These are phyloP conservation scores for Melinaea menophilus DNA, from an alignment of 2,888 invertebrate species.

Conservation along the genomic window DNA sequence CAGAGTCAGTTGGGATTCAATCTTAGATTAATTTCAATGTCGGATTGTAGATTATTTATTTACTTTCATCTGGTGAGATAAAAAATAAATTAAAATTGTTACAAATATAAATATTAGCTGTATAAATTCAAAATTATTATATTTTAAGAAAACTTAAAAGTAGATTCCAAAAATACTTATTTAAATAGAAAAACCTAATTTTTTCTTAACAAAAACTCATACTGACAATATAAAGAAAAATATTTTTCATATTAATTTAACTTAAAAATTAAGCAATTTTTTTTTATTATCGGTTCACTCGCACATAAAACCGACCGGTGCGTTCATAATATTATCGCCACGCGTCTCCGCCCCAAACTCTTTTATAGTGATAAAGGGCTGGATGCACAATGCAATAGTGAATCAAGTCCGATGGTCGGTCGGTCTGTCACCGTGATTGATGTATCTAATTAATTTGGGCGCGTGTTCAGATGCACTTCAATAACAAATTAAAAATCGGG, in stretches of 20 bases:
- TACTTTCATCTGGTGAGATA: no score
- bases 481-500: constrained; percentile 56
- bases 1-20: no score
- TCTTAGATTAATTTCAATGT: no score
- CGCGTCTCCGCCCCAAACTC: constrained; percentile 53
- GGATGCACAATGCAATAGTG: constrained; percentile 56
- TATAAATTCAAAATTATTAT: no score
- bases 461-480: constrained; percentile 62
- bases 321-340: constrained; percentile 64
- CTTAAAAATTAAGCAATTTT: neutral
- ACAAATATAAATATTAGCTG: no score
- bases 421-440: constrained; percentile 69
- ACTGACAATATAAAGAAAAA: no score
- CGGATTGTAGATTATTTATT: no score
- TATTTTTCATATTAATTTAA: neutral
- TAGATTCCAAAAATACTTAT: no score
- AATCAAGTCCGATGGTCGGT: constrained; percentile 71
- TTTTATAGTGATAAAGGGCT: constrained; percentile 56
- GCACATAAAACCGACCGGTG: constrained; percentile 13
- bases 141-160: no score
- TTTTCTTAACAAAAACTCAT: no score
- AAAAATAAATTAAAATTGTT: no score
- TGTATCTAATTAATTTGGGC: constrained; percentile 77
- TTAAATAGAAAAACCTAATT: no score
- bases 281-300: constrained; percentile 1